phyloP scores from a whole-genome alignment of 2,797 vertebrate species.

The Rhabdomys pumilio region DNA sequence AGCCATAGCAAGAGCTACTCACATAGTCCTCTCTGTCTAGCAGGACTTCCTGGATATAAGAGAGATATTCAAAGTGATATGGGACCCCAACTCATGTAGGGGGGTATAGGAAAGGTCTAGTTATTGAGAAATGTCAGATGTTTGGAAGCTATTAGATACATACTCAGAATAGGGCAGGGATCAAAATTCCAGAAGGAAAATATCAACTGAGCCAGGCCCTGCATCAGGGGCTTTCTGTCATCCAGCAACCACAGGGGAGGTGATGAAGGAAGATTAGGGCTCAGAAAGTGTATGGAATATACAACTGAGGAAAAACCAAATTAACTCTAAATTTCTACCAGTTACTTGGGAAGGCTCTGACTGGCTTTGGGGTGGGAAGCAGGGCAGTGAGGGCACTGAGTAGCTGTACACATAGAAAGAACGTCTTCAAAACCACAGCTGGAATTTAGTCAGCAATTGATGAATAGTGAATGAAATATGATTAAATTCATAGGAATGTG shows the following conservation, averaged over 20 bases:
- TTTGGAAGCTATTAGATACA: constrained; percentile 27
- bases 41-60: constrained; percentile 20
- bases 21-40: constrained; percentile 39
- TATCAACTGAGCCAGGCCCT: neutral
- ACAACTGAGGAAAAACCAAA: constrained; percentile 57
- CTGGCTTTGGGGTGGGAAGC: constrained; percentile 51
- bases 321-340: constrained; percentile 64
- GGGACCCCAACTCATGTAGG: neutral
- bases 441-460: constrained; percentile 50
- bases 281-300: constrained; percentile 40
- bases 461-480: constrained; percentile 63
- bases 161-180: constrained; percentile 29
- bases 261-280: constrained; percentile 55
- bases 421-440: constrained; percentile 56
- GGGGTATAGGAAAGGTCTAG: neutral
- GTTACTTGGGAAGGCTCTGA: constrained; percentile 17
- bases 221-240: constrained; percentile 1
- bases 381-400: constrained; percentile 1
- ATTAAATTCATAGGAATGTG: constrained; percentile 72
- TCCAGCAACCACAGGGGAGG: neutral
- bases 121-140: constrained; percentile 24
- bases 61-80: constrained; percentile 21
- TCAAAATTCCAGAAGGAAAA: constrained; percentile 50
- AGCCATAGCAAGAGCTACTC: constrained; percentile 54
- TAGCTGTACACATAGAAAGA: constrained; percentile 38